Percentiles rank a stretch among this genome's conserved stretches.
Evolutionary conservation across 2,113 vertebrate species (phyloP).

Genomic region (Apistogramma diplotaenia): DNA sequence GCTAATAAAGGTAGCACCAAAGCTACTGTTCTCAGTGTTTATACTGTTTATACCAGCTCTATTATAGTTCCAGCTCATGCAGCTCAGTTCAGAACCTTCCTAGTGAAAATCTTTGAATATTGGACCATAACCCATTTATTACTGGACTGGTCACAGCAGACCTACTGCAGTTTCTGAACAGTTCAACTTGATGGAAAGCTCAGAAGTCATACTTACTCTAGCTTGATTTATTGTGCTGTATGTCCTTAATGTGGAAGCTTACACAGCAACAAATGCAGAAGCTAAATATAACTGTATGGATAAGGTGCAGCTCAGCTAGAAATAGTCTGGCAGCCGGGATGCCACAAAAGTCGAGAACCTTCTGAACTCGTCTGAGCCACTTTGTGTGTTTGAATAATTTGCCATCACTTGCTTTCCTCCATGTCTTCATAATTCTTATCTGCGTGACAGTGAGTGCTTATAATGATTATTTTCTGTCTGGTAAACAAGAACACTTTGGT

Average conservation of each 20-base stretch:
- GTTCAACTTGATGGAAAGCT: background rate
- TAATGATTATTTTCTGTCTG: background rate
- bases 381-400: background rate
- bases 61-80: rapidly evolving
- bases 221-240: background rate
- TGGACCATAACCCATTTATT: background rate
- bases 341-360: background rate
- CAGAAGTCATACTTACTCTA: background rate
- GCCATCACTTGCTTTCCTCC: rapidly evolving
- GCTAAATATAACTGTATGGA: background rate
- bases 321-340: background rate
- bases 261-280: background rate
- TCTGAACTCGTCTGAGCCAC: background rate
- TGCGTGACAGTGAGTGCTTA: background rate
- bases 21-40: background rate
- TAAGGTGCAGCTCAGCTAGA: background rate
- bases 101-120: background rate
- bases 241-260: background rate
- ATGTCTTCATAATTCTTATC: background rate
- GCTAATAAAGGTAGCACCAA: background rate
- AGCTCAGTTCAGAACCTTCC: background rate
- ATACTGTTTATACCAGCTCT: background rate
- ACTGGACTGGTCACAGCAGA: background rate
- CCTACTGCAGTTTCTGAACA: background rate
- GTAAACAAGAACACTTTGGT: too few species aligned